Conservation (phyloP, 2,888 invertebrate species). For the Deilephila elpenor region DNA sequence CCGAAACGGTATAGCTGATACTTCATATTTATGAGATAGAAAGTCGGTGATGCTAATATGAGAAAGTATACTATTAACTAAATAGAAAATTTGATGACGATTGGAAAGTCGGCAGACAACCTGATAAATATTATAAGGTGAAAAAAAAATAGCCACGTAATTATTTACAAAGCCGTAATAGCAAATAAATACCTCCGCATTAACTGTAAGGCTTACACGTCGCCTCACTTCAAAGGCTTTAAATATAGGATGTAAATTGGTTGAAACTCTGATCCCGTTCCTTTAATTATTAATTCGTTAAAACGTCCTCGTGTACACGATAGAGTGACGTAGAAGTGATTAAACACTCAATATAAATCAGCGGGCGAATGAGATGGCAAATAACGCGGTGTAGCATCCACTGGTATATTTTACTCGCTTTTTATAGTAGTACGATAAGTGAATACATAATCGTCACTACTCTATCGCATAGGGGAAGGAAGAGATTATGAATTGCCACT, state of each 20-base stretch:
- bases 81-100: too few relatives aligned
- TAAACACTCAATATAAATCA: constrained; percentile 27
- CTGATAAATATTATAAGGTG: too few relatives aligned
- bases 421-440: neutral
- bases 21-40: too few relatives aligned
- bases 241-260: constrained; percentile 17
- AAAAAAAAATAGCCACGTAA: too few relatives aligned
- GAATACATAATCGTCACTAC: too few relatives aligned
- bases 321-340: constrained; percentile 27
- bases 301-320: constrained; percentile 20
- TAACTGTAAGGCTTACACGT: neutral
- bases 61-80: too few relatives aligned
- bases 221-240: neutral
- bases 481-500: too few relatives aligned
- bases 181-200: neutral
- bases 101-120: too few relatives aligned
- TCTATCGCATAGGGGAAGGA: too few relatives aligned
- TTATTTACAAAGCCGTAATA: neutral
- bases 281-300: constrained; percentile 27
- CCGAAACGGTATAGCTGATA: too few relatives aligned
- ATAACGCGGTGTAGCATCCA: neutral
- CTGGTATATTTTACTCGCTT: constrained; percentile 8
- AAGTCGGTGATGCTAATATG: too few relatives aligned
- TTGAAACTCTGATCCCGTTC: neutral
- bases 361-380: constrained; percentile 22